Evolutionary conservation across 1,140 invertebrate genomes (phyloP).

Genomic region (Scaptomyza pallida): DNA sequence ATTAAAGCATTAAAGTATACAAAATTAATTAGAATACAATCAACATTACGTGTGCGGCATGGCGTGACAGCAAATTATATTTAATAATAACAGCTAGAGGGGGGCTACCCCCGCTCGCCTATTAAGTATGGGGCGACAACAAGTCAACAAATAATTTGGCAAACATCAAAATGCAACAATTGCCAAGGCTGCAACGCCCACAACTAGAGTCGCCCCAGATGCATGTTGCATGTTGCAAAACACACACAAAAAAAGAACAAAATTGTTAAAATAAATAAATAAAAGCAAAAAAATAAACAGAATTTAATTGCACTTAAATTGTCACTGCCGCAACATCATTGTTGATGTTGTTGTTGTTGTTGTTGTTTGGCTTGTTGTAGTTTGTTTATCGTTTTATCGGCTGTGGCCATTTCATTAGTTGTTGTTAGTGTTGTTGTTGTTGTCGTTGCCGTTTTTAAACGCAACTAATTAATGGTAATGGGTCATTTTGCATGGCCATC

Average conservation of each 20-base stretch:
- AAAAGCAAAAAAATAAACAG: not conserved
- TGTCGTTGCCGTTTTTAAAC: slow-evolving; percentile 61
- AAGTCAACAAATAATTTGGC: slow-evolving; percentile 47
- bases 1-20: slow-evolving; percentile 75
- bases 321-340: slow-evolving; percentile 68
- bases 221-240: slow-evolving; percentile 53
- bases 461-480: slow-evolving; percentile 80
- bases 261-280: not conserved
- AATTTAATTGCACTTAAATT: slow-evolving; percentile 78
- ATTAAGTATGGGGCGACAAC: slow-evolving; percentile 12
- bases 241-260: slow-evolving; percentile 1
- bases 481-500: slow-evolving; percentile 79
- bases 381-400: slow-evolving; percentile 69
- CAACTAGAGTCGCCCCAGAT: not conserved
- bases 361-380: slow-evolving; percentile 36
- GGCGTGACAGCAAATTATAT: slow-evolving; percentile 77
- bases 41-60: slow-evolving; percentile 75
- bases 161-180: slow-evolving; percentile 17
- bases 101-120: not conserved
- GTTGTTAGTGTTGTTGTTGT: slow-evolving; percentile 11
- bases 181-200: slow-evolving; percentile 30
- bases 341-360: slow-evolving; percentile 39
- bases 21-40: slow-evolving; percentile 82
- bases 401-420: slow-evolving; percentile 66
- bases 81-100: slow-evolving; percentile 68